A percentile compares a stretch with the other conserved stretches of the same genome.
phyloP scores from a whole-genome alignment of 1,140 invertebrate genomes.

The Capitella teleta region DNA sequence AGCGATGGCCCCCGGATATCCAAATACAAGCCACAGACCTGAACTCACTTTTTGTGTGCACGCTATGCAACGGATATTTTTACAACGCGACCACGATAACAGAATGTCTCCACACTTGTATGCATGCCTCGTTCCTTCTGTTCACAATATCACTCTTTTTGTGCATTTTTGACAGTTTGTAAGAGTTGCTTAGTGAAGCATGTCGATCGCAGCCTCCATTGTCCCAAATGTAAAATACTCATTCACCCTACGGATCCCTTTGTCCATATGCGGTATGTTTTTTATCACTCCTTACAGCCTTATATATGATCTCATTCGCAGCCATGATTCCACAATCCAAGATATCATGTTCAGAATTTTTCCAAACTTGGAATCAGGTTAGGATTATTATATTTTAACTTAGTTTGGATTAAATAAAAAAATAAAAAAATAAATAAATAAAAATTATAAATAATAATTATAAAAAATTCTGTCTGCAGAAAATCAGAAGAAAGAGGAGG shows the following conservation, averaged over 20 bases:
- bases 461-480: too few species aligned
- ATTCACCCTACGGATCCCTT: constrained; percentile 43
- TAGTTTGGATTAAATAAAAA: background rate
- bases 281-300: background rate
- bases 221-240: constrained; percentile 36
- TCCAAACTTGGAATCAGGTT: constrained; percentile 29
- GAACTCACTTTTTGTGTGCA: constrained; percentile 24
- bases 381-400: background rate
- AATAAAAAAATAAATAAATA: too few species aligned
- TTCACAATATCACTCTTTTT: constrained; percentile 15
- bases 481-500: too few species aligned
- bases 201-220: constrained; percentile 29
- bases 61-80: constrained; percentile 43
- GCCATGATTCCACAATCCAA: constrained; percentile 37
- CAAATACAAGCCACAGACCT: constrained; percentile 24
- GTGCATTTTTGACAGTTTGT: constrained; percentile 27
- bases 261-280: constrained; percentile 19
- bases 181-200: constrained; percentile 42
- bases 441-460: too few species aligned
- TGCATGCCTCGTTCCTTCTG: constrained; percentile 13
- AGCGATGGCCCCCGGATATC: background rate
- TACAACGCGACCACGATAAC: constrained; percentile 45
- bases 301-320: constrained; percentile 19
- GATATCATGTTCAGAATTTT: constrained; percentile 41
- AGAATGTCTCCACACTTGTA: constrained; percentile 46